Evolutionary conservation across 2,888 invertebrate genomes (phyloP).

Genomic region (Noctua janthina): DNA sequence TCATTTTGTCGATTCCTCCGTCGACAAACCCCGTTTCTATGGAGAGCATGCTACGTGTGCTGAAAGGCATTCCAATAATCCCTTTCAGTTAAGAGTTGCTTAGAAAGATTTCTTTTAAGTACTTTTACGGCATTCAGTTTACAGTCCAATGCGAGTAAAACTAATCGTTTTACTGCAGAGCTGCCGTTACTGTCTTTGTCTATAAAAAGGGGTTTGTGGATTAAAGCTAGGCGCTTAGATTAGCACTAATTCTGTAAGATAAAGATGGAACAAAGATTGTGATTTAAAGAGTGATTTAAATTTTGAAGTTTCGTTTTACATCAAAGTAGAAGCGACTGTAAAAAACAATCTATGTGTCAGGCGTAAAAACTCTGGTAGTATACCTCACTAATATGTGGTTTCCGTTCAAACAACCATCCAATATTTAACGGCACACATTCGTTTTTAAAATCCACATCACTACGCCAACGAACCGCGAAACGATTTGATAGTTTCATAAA

Average conservation of each 20-base stretch:
- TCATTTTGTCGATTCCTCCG: too few relatives aligned
- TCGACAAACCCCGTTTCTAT: too few relatives aligned
- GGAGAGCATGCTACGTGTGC: too few relatives aligned
- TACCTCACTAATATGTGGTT: neutral
- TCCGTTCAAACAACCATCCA: neutral
- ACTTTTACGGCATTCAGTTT: slow-evolving; percentile 45
- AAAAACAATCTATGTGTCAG: neutral
- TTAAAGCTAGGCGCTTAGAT: slow-evolving; percentile 6
- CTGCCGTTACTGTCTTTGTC: neutral
- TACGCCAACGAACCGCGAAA: slow-evolving; percentile 54
- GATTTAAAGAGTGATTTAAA: neutral
- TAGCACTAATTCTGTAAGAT: slow-evolving; percentile 1
- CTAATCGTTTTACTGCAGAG: slow-evolving; percentile 24
- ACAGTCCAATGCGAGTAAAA: slow-evolving; percentile 41
- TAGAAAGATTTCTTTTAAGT: slow-evolving; percentile 23
- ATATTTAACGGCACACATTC: slow-evolving; percentile 10
- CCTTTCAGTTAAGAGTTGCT: slow-evolving; percentile 25
- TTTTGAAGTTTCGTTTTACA: neutral
- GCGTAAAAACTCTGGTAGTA: neutral
- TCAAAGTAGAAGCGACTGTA: neutral
- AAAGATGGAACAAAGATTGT: neutral
- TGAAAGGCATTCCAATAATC: slow-evolving; percentile 10
- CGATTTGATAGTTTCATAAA: slow-evolving; percentile 58
- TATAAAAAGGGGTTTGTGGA: slow-evolving; percentile 9
- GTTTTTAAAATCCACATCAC: slow-evolving; percentile 48